These are phyloP conservation scores for Eira barbara DNA, from an alignment of 2,113 vertebrate species.

Conservation along the genomic window DNA sequence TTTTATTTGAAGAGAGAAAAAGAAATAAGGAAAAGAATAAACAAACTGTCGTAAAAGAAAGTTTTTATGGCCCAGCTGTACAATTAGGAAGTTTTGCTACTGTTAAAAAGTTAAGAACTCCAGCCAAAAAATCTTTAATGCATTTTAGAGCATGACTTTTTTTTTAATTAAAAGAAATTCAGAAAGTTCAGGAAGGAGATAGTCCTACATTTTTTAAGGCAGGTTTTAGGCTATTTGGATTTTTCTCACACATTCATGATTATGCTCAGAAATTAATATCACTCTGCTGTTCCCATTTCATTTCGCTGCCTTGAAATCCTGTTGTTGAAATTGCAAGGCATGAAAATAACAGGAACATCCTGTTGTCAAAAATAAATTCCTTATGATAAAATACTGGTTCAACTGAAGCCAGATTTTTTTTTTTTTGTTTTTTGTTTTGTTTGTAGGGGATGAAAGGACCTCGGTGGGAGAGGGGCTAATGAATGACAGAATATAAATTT, in stretches of 20 bases:
- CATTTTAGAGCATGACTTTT: not conserved
- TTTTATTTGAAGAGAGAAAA: not conserved
- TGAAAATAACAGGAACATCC: conserved; percentile 75
- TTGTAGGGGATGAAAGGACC: not conserved
- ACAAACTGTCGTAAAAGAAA: not conserved
- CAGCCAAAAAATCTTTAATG: not conserved
- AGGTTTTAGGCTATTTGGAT: not conserved
- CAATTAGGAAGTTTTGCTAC: not conserved
- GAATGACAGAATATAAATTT: not conserved
- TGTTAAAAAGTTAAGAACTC: conserved; percentile 7
- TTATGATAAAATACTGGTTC: conserved; percentile 62
- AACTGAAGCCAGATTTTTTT: conserved; percentile 17
- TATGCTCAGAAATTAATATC: not conserved
- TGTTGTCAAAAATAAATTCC: conserved; percentile 74
- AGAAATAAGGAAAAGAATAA: not conserved
- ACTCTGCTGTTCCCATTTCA: not conserved
- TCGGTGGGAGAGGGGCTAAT: not conserved
- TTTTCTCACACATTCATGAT: not conserved
- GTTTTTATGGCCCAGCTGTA: not conserved
- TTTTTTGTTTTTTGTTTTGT: not conserved
- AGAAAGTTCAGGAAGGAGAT: not conserved
- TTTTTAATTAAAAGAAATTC: not conserved
- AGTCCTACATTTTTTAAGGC: not conserved
- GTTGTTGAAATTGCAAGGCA: conserved; percentile 50
- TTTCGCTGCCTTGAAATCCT: conserved; percentile 42